These are phyloP conservation scores for Amphibalanus amphitrite DNA, from an alignment of 1,140 invertebrate species.

Conservation along the genomic window DNA sequence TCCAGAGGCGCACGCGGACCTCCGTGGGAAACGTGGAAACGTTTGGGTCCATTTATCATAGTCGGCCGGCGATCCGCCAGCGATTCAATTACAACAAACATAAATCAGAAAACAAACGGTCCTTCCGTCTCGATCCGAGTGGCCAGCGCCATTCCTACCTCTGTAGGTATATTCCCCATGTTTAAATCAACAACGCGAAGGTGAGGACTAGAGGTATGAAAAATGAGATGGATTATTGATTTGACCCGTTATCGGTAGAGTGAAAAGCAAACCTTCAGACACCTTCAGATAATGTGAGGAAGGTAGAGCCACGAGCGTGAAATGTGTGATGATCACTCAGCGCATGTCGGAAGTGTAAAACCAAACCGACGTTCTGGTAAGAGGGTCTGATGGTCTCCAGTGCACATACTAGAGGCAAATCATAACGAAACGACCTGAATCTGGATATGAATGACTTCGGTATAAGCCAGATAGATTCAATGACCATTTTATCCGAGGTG, in stretches of 20 bases:
- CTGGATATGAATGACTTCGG: too few relatives aligned
- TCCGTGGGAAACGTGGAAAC: neutral
- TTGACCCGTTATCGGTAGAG: neutral
- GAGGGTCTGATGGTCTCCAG: too few relatives aligned
- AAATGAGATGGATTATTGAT: neutral
- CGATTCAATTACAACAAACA: neutral
- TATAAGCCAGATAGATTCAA: too few relatives aligned
- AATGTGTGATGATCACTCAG: neutral
- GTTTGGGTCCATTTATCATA: neutral
- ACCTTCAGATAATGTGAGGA: neutral
- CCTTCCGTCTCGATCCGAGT: neutral
- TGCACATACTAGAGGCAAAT: too few relatives aligned
- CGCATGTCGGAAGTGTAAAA: neutral
- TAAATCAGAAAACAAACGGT: neutral
- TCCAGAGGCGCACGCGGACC: neutral
- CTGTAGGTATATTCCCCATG: neutral
- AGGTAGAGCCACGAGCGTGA: neutral
- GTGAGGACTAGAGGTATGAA: neutral
- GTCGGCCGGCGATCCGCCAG: too few relatives aligned
- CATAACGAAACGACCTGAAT: too few relatives aligned
- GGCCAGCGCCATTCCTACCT: neutral
- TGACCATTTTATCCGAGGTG: too few relatives aligned
- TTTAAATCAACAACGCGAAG: neutral
- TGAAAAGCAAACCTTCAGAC: neutral
- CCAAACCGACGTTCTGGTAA: neutral